Conservation (phyloP, 1,140 invertebrate genomes). For the Trachymyrmex septentrionalis region DNA sequence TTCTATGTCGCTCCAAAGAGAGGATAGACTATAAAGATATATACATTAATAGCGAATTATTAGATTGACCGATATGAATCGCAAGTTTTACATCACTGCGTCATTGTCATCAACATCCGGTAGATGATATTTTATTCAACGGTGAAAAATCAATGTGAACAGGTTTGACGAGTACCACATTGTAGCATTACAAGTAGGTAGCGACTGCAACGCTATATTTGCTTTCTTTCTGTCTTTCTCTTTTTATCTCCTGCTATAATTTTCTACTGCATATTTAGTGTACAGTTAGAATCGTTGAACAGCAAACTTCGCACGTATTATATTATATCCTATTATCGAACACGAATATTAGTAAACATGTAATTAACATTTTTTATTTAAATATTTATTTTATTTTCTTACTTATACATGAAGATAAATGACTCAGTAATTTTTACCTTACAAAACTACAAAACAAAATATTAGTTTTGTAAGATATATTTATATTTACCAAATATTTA, state of each 20-base stretch:
- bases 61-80: constrained; percentile 46
- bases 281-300: constrained; percentile 45
- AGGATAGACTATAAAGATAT: constrained; percentile 16
- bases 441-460: no score
- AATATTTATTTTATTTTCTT: background rate
- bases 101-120: constrained; percentile 56
- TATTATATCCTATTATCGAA: no score
- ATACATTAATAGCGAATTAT: constrained; percentile 17
- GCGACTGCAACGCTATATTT: background rate
- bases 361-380: constrained; percentile 1
- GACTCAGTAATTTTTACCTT: no score
- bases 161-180: constrained; percentile 58
- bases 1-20: background rate
- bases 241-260: constrained; percentile 14
- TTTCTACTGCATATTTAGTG: constrained; percentile 45
- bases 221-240: constrained; percentile 14
- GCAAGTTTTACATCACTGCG: constrained; percentile 40
- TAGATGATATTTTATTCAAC: constrained; percentile 44
- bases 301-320: background rate
- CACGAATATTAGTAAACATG: background rate
- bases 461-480: no score
- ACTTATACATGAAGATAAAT: background rate
- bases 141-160: constrained; percentile 41
- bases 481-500: no score
- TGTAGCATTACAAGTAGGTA: constrained; percentile 48